A percentile compares a stretch with the other conserved stretches of the same genome.
phyloP scores from a whole-genome alignment of 2,888 invertebrate species.

The Anoplius nigerrimus region DNA sequence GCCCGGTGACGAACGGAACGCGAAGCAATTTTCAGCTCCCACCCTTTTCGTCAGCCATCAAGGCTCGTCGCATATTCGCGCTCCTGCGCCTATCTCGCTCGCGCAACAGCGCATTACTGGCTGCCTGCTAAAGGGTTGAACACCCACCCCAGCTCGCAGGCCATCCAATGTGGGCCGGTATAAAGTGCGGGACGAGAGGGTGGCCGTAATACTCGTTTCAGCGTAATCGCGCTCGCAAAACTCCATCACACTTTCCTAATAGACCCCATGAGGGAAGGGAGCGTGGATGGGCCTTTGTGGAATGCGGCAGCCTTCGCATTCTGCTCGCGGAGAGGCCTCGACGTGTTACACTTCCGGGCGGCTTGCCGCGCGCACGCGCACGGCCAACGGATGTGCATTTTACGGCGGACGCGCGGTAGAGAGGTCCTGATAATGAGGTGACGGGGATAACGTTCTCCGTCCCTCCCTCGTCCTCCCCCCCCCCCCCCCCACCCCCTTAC shows the following conservation, averaged over 20 bases:
- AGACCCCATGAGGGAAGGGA: constrained; percentile 68
- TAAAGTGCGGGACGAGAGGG: constrained; percentile 46
- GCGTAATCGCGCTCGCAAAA: constrained; percentile 76
- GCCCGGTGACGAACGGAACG: constrained; percentile 20
- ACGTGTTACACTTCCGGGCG: constrained; percentile 30
- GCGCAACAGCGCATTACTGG: constrained; percentile 46
- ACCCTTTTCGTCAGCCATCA: constrained; percentile 52
- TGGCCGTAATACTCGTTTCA: constrained; percentile 74
- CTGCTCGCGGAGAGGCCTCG: background rate
- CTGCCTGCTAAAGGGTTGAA: constrained; percentile 66
- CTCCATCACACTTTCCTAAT: constrained; percentile 76
- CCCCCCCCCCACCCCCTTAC: too few species aligned
- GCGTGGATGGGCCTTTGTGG: constrained; percentile 52
- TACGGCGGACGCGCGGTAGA: too few species aligned
- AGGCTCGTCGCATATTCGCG: constrained; percentile 36
- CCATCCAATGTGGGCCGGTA: constrained; percentile 24
- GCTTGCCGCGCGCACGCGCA: constrained; percentile 50
- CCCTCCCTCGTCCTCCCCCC: constrained; percentile 46
- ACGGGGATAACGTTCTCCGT: constrained; percentile 19
- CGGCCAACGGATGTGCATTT: constrained; percentile 14
- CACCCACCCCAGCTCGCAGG: constrained; percentile 40
- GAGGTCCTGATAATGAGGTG: too few species aligned
- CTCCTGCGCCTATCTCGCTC: constrained; percentile 45
- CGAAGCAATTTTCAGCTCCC: constrained; percentile 57
- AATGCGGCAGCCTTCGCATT: constrained; percentile 42